Evolutionary conservation across 2,113 vertebrate genomes (phyloP), one percentile per base, ranked within the genome.

Genomic region (Rhizomys pruinosus): DNA sequence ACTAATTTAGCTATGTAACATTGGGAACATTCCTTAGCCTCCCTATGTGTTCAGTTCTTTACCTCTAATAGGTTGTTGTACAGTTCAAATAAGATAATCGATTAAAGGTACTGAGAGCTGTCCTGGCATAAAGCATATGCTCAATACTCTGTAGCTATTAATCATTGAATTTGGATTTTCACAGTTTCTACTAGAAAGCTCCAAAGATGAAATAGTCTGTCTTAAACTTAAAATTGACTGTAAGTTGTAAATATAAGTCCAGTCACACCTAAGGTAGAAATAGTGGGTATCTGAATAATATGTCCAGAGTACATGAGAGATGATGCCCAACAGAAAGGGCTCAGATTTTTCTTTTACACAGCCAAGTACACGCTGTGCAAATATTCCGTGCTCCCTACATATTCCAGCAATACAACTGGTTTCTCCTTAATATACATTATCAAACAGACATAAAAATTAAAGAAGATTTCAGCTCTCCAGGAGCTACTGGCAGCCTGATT

Each of bases 181-280:
- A 77, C 73, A 73, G 12, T 47, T 90, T 34, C 13, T 12, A 59
- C 2, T 39, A 5, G 0, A 3, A 59, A 76, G 23, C 29, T 88
- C 34, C 82, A 78, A 94, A 27, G 25, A 73, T 3, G 52, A 32
- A n/a, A 17, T 23, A 32, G 71, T n/a, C n/a, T 59, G 34, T 37
- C 93, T 32, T n/a, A 78, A 89, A 84, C 3, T 89, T 66, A 57
- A 91, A 85, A 72, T 44, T 81, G 79, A 73, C 57, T 69, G n/a
- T 12, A 39, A 85, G 78, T 23, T 42, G 4, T 29, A 17, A 42
- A 8, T 42, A 13, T 19, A 59, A 34, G 13, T 22, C 81, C 57
- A 6, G 17, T 68, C 7, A 37, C 1, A 57, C 29, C 15, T 13
- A 42, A 78, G 9, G 10, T 23, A 20, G 3, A 23, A 12, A 73